Base-by-base conservation (phyloP, 2,888 invertebrate species). In the Choreutis nemorana region DNA sequence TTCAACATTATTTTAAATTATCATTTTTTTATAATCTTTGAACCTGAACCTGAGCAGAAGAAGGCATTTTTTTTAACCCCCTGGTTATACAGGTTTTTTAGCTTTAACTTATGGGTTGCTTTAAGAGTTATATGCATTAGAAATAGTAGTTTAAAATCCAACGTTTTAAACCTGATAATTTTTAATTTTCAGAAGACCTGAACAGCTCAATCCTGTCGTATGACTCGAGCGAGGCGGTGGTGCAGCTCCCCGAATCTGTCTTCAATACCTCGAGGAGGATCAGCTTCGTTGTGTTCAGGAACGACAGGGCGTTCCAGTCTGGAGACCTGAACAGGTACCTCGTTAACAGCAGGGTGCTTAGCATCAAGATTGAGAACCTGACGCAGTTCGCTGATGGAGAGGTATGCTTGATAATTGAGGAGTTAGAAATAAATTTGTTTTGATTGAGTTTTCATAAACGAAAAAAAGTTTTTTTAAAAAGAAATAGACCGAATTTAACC, bases 331-430 rank as follows among this genome's bases (percentile, higher is more conserved):
- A 36, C 20, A 21, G 32, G 10, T 46, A 31, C 33, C 26, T 41
- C 14, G 71, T 80, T 26, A 73, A 71, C 44, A 80, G 81, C 37
- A 52, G 71, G 12, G 67, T 84, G 1, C 55, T 84, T 3, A 83
- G 75, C 41, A 54, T 78, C 37, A 77, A 71, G 16, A 58, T 77
- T 1, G 61, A 71, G 33, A 57, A 77, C 21, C 33, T 70, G 14
- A 67, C 62, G 0, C 32, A 49, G 2, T 78, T 78, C 32, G 41
- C 47, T 0, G 14, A 42, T 0, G 68, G 65, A 25, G 77, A 78
- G 61, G 77, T 77, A 22, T 48, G 50, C 28, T 18, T 64, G 22
- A 41, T 48, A 21, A 45, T 33, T 32, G 50, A n/a, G n/a, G n/a
- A 53, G 3, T 48, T 64, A 6, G 5, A 6, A 18, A 18, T 18